Evolutionary conservation across 2,888 invertebrate species (phyloP).

Genomic region (Acronicta aceris): DNA sequence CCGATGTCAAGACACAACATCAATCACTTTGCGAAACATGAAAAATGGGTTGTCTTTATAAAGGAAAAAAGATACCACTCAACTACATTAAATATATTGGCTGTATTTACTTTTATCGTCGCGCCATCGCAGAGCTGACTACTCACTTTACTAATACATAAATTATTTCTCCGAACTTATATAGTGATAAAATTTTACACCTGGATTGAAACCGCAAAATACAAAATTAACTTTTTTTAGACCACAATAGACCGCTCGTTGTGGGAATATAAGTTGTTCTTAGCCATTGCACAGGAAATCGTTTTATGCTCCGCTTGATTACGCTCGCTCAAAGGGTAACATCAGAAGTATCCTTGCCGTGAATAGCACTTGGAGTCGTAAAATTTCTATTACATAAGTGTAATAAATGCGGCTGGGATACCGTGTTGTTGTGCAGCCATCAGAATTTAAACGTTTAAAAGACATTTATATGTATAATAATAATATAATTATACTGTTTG

Average conservation of each 20-base stretch:
- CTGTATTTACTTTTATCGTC: constrained; percentile 31
- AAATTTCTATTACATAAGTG: constrained; percentile 19
- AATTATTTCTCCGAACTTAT: constrained; percentile 37
- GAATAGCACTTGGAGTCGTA: constrained; percentile 19
- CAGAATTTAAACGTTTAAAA: not conserved
- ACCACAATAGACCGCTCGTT: constrained; percentile 57
- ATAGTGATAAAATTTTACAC: constrained; percentile 52
- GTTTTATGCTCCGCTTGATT: constrained; percentile 79
- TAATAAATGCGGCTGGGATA: constrained; percentile 11
- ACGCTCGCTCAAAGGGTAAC: constrained; percentile 48
- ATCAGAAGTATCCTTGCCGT: constrained; percentile 31
- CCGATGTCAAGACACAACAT: constrained; percentile 40
- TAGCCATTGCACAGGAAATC: constrained; percentile 75
- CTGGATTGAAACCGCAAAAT: constrained; percentile 69
- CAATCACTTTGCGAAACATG: constrained; percentile 42
- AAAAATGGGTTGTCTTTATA: constrained; percentile 31
- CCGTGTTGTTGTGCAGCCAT: constrained; percentile 14
- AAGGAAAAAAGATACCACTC: constrained; percentile 27
- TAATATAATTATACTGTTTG: not conserved
- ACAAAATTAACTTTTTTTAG: constrained; percentile 68
- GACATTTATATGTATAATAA: constrained; percentile 16
- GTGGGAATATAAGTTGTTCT: constrained; percentile 64
- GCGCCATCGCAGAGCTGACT: constrained; percentile 6
- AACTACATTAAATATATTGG: constrained; percentile 14
- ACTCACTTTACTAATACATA: constrained; percentile 24